Conservation (phyloP, 2,888 invertebrate species). For the Clanis bilineata region DNA sequence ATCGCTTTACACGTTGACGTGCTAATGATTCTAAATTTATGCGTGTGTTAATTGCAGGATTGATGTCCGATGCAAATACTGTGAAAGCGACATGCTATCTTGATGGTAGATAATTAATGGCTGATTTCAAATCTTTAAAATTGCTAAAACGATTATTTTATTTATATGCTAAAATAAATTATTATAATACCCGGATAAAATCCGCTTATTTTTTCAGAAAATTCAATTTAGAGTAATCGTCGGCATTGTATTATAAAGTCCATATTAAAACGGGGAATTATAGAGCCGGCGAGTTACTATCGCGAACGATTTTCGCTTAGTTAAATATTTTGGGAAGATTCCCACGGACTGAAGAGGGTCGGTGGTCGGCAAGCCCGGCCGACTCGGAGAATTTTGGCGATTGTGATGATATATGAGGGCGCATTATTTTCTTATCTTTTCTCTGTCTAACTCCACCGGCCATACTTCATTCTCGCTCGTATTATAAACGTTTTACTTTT, state of each 20-base stretch:
- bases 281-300: slow-evolving; percentile 40
- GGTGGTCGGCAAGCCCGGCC: slow-evolving; percentile 60
- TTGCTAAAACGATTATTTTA: not conserved
- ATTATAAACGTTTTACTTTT: slow-evolving; percentile 44
- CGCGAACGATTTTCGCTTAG: slow-evolving; percentile 45
- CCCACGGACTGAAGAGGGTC: slow-evolving; percentile 71
- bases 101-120: not conserved
- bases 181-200: not conserved
- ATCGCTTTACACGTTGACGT: slow-evolving; percentile 29
- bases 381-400: slow-evolving; percentile 73
- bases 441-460: slow-evolving; percentile 77
- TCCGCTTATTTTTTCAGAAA: not conserved
- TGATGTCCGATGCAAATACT: not conserved
- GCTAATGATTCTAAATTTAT: slow-evolving; percentile 12
- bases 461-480: slow-evolving; percentile 67
- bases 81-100: not conserved
- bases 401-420: slow-evolving; percentile 80
- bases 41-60: slow-evolving; percentile 20
- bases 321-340: slow-evolving; percentile 72
- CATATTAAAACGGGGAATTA: slow-evolving; percentile 39
- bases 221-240: not conserved
- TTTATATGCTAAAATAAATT: not conserved
- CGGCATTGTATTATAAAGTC: slow-evolving; percentile 25
- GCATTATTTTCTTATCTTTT: slow-evolving; percentile 82
- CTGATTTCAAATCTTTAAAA: not conserved